Base-by-base conservation (phyloP, 2,888 invertebrate genomes). In the Epistrophella euchroma region DNA sequence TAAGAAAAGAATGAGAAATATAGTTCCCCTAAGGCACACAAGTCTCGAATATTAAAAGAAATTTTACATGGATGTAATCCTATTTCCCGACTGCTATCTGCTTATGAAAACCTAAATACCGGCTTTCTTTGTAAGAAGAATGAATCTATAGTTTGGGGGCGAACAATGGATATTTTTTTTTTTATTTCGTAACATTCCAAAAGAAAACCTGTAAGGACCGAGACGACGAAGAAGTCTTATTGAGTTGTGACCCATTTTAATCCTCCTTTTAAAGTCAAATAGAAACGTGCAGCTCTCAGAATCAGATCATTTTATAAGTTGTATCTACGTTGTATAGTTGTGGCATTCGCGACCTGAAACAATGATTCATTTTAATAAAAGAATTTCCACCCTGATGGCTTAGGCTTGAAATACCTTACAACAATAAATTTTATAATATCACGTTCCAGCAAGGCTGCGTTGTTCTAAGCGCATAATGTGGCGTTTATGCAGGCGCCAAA, bases 21-120 rank as follows among this genome's bases (percentile, higher is more conserved):
- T 37, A 37, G 19, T 50, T 50, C 40, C 19, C 66, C 47, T 22
- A 17, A 22, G 50, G 35, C 47, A 13, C 22, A 43, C 56, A 17
- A 11, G 19, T 13, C 32, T n/a, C 9, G 76, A 40, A 58, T 68
- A 28, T 60, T 40, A 60, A 68, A 68, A 50, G 11, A 37, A 72
- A 35, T 72, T 37, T 37, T 45, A 28, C 47, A 72, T 37, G 11
- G 35, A 37, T 56, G 45, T 71, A 56, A 72, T 78, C 71, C 35
- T 35, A 1, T 25, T 15, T 25, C 6, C 0, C 15, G 11, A 55
- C 35, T 52, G 17, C 4, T 11, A n/a, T n/a, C n/a, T n/a, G n/a
- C n/a, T n/a, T n/a, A n/a, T 43, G 28, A 22, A 28, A 28, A n/a
- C 52, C 35, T 50, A 19, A 47, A 66, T 47, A 66, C 28, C 7